Percentiles rank a stretch among this genome's conserved stretches.
These are phyloP conservation scores for Palythoa grandiflora DNA, from an alignment of 92 coral and sea anemone genomes.

Conservation along the genomic window DNA sequence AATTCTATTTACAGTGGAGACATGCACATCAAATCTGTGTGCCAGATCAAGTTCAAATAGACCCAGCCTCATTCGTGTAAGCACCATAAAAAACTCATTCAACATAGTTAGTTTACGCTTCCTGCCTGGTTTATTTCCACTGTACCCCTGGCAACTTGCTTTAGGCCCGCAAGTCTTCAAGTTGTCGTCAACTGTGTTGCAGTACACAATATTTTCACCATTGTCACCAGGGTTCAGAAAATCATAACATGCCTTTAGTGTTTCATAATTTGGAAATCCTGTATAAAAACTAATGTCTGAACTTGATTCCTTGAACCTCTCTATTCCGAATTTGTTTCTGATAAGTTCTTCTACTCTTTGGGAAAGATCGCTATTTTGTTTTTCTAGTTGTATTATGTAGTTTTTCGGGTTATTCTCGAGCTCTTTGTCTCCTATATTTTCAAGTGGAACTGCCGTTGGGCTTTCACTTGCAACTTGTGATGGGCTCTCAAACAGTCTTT, in stretches of 20 bases:
- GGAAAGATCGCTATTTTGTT: slow-evolving; percentile 21
- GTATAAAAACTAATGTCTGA: background rate
- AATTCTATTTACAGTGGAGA: slow-evolving; percentile 49
- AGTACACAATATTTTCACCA: slow-evolving; percentile 49
- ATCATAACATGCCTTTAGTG: background rate
- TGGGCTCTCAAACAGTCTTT: slow-evolving; percentile 9
- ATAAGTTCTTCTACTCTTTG: slow-evolving; percentile 8
- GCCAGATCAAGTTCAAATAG: slow-evolving; percentile 64
- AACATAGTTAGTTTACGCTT: slow-evolving; percentile 30
- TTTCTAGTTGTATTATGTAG: background rate
- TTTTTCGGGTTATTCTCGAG: slow-evolving; percentile 2
- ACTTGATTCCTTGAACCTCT: background rate
- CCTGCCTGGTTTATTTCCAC: slow-evolving; percentile 5
- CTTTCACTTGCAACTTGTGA: slow-evolving; percentile 12
- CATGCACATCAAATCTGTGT: slow-evolving; percentile 52
- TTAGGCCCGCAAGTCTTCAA: background rate
- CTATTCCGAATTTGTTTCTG: slow-evolving; percentile 4
- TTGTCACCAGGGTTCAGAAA: slow-evolving; percentile 33
- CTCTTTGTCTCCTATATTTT: background rate
- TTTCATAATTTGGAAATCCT: slow-evolving; percentile 6
- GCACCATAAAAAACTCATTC: slow-evolving; percentile 36
- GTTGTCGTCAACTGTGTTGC: background rate
- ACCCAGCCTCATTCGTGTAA: slow-evolving; percentile 39
- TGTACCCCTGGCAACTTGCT: slow-evolving; percentile 1
- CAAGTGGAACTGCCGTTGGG: slow-evolving; percentile 14